Evolutionary conservation across 1,140 invertebrate genomes (phyloP), one percentile per base, ranked within the genome.

Genomic region (Lysiphlebus fabarum): DNA sequence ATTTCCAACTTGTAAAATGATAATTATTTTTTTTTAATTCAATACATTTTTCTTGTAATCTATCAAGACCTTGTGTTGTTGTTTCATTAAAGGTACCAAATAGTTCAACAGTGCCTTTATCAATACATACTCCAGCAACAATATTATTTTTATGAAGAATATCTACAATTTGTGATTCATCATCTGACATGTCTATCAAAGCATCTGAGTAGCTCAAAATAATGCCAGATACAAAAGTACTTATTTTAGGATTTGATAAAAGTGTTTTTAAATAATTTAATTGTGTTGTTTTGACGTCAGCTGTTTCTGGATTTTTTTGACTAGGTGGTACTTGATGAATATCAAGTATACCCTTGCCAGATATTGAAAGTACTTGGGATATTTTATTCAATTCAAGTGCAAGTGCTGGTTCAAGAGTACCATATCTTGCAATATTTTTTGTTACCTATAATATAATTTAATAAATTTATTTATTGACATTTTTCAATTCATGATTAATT

Each of bases 11-110:
- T 68, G 95, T 95, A 78, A 99, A 99, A 65, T 96, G 90, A 72
- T 93, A 96, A 26, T 97, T 97, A 69, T 96, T 92, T 76, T 96
- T 96, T 77, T 98, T 97, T 84, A 99, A 99, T 76, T 98, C 90
- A 58, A 95, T 92, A 79, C 95, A 98, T 59, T 96, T 87, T 68
- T 91, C 88, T 62, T 87, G 88, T 69, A 99, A 83, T 72, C 96
- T 92, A 77, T 99, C 96, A 59, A 99, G 84, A 81, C 95, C 96
- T 83, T 99, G 96, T 37, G 96, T 99, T 56, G 96, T 99, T 74
- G 86, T 88, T 81, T 99, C 96, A 67, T 90, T 90, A 68, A 94
- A 87, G 62, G 92, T 92, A 44, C 95, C 95, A 74, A 93, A 88
- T 33, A 95, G 80, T 56, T 88, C 86, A 0, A 95, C 91, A 8